Evolutionary conservation across 2,113 vertebrate genomes (phyloP).

Genomic region (Rhinoderma darwinii): DNA sequence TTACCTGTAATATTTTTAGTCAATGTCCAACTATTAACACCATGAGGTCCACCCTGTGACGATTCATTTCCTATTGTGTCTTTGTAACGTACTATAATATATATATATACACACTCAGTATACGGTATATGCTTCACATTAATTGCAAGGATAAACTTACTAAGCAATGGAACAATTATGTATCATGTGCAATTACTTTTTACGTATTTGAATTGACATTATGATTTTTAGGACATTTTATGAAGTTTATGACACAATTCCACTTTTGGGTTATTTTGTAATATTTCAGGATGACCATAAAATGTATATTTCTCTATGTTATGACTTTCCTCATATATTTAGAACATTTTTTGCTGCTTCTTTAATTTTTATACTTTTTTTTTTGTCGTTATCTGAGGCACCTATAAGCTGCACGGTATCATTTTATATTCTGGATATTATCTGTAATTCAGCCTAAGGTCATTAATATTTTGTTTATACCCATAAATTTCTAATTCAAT

Average conservation of each 20-base stretch:
- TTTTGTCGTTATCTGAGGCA: neutral
- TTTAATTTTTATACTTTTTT: constrained; percentile 5
- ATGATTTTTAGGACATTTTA: neutral
- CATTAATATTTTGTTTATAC: neutral
- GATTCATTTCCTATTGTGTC: neutral
- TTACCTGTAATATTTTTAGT: neutral
- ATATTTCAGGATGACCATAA: neutral
- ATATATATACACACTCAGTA: too few species aligned
- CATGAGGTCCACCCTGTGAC: neutral
- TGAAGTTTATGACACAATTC: neutral
- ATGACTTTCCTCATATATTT: neutral
- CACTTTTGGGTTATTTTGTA: neutral
- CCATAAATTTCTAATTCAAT: neutral
- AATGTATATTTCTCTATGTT: neutral
- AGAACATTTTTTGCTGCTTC: neutral
- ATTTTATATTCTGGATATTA: neutral
- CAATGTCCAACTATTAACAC: neutral
- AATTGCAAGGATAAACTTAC: neutral
- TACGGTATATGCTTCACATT: neutral
- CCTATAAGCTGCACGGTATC: neutral
- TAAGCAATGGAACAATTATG: neutral
- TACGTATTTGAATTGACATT: neutral
- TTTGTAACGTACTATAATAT: too few species aligned
- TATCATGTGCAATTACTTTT: neutral
- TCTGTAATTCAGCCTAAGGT: neutral